Evolutionary conservation across 2,888 invertebrate species (phyloP).

Genomic region (Platycheirus albimanus): DNA sequence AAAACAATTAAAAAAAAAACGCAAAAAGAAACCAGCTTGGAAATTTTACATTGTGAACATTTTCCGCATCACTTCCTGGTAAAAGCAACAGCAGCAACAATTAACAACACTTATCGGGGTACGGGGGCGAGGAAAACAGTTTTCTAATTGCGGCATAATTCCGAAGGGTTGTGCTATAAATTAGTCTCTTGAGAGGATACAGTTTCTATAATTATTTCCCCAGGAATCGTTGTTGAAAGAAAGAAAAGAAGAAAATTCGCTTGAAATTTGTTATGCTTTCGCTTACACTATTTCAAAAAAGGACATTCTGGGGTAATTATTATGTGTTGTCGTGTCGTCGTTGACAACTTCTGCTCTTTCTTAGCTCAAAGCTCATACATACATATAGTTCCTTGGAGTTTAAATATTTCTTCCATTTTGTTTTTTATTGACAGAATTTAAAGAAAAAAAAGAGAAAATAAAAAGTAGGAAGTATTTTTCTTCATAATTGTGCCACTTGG

Average conservation of each 20-base stretch:
- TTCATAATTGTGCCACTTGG: too few relatives aligned
- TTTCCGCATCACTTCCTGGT: constrained; percentile 35
- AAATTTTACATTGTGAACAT: constrained; percentile 25
- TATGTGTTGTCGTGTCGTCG: too few relatives aligned
- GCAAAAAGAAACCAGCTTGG: background rate
- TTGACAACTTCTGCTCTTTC: background rate
- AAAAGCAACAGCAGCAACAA: constrained; percentile 25
- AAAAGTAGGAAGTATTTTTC: background rate
- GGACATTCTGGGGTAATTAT: constrained; percentile 4
- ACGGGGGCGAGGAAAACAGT: background rate
- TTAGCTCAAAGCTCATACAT: background rate
- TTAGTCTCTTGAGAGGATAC: constrained; percentile 48
- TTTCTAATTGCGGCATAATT: constrained; percentile 44
- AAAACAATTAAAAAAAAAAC: too few relatives aligned
- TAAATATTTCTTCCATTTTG: too few relatives aligned
- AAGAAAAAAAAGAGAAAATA: background rate
- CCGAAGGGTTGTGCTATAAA: constrained; percentile 31
- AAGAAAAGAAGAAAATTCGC: too few relatives aligned
- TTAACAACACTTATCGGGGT: constrained; percentile 9
- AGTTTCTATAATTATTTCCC: constrained; percentile 48
- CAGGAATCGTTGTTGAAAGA: constrained; percentile 1
- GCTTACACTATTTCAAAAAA: constrained; percentile 17
- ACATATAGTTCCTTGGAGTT: too few relatives aligned
- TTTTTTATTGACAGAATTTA: background rate
- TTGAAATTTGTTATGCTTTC: constrained; percentile 43